phyloP scores from a whole-genome alignment of 2,888 invertebrate genomes.

The Caenorhabditis sp. region DNA sequence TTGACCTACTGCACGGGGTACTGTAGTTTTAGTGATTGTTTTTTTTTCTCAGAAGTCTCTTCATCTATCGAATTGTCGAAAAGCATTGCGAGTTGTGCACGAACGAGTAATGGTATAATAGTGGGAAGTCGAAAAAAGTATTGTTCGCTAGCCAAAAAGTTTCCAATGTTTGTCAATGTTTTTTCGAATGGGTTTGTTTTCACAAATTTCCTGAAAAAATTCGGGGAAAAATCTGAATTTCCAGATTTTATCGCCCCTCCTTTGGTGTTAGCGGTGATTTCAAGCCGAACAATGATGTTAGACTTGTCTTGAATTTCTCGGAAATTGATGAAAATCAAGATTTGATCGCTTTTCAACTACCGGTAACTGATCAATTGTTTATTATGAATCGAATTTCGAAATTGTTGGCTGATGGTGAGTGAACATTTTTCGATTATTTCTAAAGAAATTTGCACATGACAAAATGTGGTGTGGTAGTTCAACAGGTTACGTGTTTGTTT shows the following conservation, averaged over 20 bases:
- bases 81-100: conserved; percentile 22
- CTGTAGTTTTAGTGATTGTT: background rate
- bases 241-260: background rate
- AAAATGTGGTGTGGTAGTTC: too few relatives aligned
- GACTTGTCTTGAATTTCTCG: background rate
- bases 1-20: background rate
- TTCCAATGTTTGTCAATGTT: background rate
- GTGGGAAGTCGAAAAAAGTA: conserved; percentile 32
- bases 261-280: background rate
- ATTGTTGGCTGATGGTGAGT: conserved; percentile 21
- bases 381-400: conserved; percentile 29
- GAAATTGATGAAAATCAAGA: background rate
- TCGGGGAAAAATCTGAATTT: background rate
- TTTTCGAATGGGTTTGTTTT: background rate
- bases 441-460: background rate
- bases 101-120: conserved; percentile 27
- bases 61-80: conserved; percentile 14
- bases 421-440: background rate
- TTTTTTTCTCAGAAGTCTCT: background rate
- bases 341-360: conserved; percentile 11
- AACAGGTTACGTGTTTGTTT: too few relatives aligned
- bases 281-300: background rate
- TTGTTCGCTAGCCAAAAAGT: conserved; percentile 13
- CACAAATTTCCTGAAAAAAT: too few relatives aligned
- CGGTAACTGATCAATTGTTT: conserved; percentile 26